A percentile compares a stretch with the other conserved stretches of the same genome.
Conservation (phyloP, 2,113 vertebrate genomes). For the Noctilio leporinus region DNA sequence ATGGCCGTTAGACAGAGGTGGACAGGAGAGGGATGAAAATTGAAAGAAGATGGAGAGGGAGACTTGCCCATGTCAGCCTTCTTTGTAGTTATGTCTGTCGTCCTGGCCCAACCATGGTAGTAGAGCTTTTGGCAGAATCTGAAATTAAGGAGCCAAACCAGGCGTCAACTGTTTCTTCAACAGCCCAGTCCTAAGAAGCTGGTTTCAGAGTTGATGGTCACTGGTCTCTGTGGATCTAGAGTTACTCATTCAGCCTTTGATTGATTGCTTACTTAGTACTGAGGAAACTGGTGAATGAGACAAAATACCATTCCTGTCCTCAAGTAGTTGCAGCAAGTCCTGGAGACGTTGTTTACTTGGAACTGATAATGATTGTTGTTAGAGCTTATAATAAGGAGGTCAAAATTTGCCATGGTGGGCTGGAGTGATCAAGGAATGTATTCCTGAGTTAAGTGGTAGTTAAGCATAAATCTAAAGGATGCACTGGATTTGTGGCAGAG, state of each 20-base stretch:
- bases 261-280: neutral
- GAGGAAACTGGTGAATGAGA: neutral
- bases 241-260: neutral
- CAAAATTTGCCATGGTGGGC: neutral
- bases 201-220: neutral
- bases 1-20: neutral
- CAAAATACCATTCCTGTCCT: neutral
- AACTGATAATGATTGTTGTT: neutral
- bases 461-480: neutral
- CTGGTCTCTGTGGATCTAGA: neutral
- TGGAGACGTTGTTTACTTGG: neutral
- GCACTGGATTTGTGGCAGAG: neutral
- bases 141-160: neutral
- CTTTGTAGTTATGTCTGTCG: neutral
- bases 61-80: neutral
- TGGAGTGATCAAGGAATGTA: neutral
- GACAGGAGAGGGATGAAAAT: neutral
- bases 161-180: neutral
- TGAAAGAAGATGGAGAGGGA: neutral
- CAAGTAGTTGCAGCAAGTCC: neutral
- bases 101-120: neutral
- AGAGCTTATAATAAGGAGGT: neutral
- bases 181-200: neutral
- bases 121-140: neutral
- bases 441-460: neutral